Base-by-base conservation (phyloP, 2,113 vertebrate genomes). In the Arvicanthis niloticus region DNA sequence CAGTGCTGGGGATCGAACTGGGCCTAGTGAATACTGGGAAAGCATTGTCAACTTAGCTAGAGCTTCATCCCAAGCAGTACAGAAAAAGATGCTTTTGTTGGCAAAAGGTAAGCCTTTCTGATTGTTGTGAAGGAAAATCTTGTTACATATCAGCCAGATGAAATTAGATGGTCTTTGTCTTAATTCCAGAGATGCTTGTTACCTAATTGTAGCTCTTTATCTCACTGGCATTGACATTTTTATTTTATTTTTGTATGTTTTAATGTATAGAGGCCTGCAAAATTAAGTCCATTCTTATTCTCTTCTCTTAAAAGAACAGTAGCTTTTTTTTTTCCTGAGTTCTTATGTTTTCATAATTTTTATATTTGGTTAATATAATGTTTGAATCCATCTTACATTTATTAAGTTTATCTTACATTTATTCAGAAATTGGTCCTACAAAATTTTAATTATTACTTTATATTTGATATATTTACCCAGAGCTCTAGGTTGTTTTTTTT, bases 221-320 rank as follows among this genome's bases (percentile, higher is more conserved):
- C 3, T 40, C 22, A 95, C 7, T 73, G 24, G 89, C 37, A 48
- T 24, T 37, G 11, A 19, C 8, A 60, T 94, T 87, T 80, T 91
- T 70, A 89, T 65, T 87, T 96, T 95, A 80, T 86, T 92, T 58
- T 88, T 68, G 29, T 60, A 65, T 82, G 58, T 40, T 58, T 95
- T 60, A 91, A 58, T 90, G 75, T 96, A 88, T 56, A 8, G 65
- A 72, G 42, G 31, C n/a, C 85, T 91, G 42, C n/a, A 85, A 86
- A 91, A 77, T 93, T 56, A 85, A 11, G 22, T 88, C 13, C 88
- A 5, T 45, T 53, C 53, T 58, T 93, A 16, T 40, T 40, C 6
- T n/a, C 76, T 40, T n/a, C 11, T n/a, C 76, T 45, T 22, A 75
- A 42, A 34, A 29, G 29, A 82, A 92, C 67, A 68, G 34, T 93